A percentile compares a stretch with the other conserved stretches of the same genome.
Conservation (phyloP, 2,113 vertebrate species). For the Cynoglossus semilaevis region DNA sequence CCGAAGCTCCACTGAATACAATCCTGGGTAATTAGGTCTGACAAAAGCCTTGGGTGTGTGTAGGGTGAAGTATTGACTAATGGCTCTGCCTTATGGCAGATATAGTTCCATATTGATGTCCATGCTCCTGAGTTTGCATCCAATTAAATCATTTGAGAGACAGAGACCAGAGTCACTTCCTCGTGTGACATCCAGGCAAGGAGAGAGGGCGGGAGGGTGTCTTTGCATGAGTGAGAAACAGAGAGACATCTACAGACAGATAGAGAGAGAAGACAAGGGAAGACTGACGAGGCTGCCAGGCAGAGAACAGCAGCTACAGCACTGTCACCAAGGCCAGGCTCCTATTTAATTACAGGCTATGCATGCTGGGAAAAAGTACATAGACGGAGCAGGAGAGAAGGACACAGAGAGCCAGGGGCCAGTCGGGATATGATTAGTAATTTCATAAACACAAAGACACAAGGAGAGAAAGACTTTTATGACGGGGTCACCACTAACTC, state of each 20-base stretch:
- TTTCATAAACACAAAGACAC: slow-evolving; percentile 71
- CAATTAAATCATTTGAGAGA: slow-evolving; percentile 78
- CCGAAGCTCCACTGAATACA: slow-evolving; percentile 75
- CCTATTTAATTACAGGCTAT: slow-evolving; percentile 71
- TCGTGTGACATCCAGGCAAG: slow-evolving; percentile 62
- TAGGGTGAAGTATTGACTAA: slow-evolving; percentile 67
- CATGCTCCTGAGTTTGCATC: slow-evolving; percentile 71
- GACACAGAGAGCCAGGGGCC: slow-evolving; percentile 67
- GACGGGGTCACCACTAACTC: slow-evolving; percentile 59
- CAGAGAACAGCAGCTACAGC: slow-evolving; percentile 54
- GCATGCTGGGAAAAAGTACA: slow-evolving; percentile 65
- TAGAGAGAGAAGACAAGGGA: slow-evolving; percentile 14
- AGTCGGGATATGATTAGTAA: slow-evolving; percentile 68
- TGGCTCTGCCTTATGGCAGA: slow-evolving; percentile 72
- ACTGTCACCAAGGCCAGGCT: slow-evolving; percentile 64
- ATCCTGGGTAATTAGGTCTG: slow-evolving; percentile 68
- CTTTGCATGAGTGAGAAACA: slow-evolving; percentile 40
- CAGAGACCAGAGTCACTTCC: slow-evolving; percentile 70
- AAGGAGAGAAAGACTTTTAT: slow-evolving; percentile 51
- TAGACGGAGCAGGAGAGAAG: slow-evolving; percentile 65
- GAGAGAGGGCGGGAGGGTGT: slow-evolving; percentile 20
- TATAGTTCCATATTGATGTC: slow-evolving; percentile 74
- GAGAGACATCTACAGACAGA: slow-evolving; percentile 11
- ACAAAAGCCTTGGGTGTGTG: slow-evolving; percentile 65
- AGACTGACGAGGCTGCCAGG: slow-evolving; percentile 50